Percentiles rank a stretch among this genome's conserved stretches.
Evolutionary conservation across 2,113 vertebrate species (phyloP).

Genomic region (Zeus faber): DNA sequence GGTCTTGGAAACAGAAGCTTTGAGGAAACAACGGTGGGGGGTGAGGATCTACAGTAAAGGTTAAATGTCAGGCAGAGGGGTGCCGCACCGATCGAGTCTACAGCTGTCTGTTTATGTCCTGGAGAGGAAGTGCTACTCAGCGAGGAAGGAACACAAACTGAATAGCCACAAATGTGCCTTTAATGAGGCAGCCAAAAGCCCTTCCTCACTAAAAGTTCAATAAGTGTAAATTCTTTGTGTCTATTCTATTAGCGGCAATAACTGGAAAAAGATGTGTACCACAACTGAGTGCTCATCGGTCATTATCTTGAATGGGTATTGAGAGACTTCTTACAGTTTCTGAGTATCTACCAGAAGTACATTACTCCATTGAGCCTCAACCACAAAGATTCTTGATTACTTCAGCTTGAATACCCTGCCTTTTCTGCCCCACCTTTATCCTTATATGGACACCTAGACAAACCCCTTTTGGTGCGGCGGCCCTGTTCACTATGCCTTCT

Average conservation of each 20-base stretch:
- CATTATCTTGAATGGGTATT: constrained; percentile 47
- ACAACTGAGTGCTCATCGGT: constrained; percentile 40
- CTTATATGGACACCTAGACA: constrained; percentile 17
- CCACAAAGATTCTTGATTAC: no score
- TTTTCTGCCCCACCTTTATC: neutral
- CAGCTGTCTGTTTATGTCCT: constrained; percentile 47
- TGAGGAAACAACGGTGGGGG: constrained; percentile 2
- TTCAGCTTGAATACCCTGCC: no score
- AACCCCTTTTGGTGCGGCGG: constrained; percentile 20
- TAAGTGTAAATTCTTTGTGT: neutral
- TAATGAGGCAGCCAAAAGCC: constrained; percentile 63
- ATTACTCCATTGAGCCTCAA: constrained; percentile 20
- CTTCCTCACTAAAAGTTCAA: constrained; percentile 37
- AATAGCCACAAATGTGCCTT: constrained; percentile 59
- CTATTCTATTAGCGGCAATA: constrained; percentile 57
- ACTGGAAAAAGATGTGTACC: constrained; percentile 50
- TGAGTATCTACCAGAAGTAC: constrained; percentile 40
- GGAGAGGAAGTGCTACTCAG: constrained; percentile 33
- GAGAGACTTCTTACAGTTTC: constrained; percentile 30
- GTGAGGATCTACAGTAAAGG: constrained; percentile 45
- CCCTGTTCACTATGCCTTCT: constrained; percentile 23
- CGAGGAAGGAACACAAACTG: constrained; percentile 30
- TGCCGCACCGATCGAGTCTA: constrained; percentile 34
- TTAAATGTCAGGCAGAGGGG: constrained; percentile 47
- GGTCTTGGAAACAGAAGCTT: neutral